Base-by-base conservation (phyloP, 2,888 invertebrate species). In the Oscheius onirici region DNA sequence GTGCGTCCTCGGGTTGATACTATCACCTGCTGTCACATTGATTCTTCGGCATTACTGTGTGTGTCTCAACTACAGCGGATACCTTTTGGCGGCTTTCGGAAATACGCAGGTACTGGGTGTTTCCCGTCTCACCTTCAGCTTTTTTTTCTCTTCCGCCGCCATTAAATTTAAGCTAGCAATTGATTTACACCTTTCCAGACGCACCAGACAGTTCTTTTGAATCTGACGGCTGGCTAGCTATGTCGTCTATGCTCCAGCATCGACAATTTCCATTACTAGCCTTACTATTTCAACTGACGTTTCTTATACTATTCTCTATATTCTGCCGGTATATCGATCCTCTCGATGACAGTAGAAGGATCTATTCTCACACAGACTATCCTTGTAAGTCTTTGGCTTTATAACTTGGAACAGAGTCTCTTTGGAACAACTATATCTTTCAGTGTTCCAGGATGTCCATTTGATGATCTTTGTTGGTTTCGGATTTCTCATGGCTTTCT, bases 401-500 rank as follows among this genome's bases (percentile, higher is more conserved):
- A 3, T 44, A 58, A 11, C 40, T 41, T 17, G n/a, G 26, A 6
- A 3, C 8, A 40, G 6, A 40, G 24, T 66, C 15, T 1, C 15
- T 28, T 20, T 13, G 20, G n/a, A 43, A 17, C 17, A 2, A 20
- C 13, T 13, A 69, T n/a, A 63, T 24, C 40, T 43, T 43, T 79
- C 74, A 79, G 84, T 86, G 58, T 86, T 86, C 78, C 86, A 86
- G 75, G 86, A 86, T 79, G 84, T 86, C 17, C 86, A 86, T 77
- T 79, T 85, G 3, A 86, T 86, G 86, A 80, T 84, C n/a, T 80
- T 80, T 57, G 84, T 86, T 41, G 86, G 86, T 3, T 85, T 85
- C 72, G 86, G 86, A 2, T 86, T 86, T 68, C 73, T 86, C 2
- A 85, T 86, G 84, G 83, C 86, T 1, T 86, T 86, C 71, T 69